Evolutionary conservation across 2,888 invertebrate species (phyloP).

Genomic region (Drosophila tripunctata): DNA sequence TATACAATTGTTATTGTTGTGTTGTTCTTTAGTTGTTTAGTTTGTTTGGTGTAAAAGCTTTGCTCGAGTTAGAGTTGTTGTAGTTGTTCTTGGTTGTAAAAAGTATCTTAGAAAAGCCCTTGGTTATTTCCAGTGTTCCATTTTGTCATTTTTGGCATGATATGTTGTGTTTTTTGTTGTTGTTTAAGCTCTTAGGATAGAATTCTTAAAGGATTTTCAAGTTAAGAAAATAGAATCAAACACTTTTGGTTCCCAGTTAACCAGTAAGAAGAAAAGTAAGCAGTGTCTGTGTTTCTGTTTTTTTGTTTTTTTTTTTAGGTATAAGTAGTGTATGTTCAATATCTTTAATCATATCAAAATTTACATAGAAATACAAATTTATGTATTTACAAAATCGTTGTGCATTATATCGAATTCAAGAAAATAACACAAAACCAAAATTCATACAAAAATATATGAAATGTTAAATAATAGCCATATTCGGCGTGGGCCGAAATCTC

Average conservation of each 20-base stretch:
- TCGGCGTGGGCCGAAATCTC: neutral
- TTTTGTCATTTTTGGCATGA: slow-evolving; percentile 48
- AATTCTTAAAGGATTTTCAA: slow-evolving; percentile 27
- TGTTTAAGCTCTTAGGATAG: slow-evolving; percentile 70
- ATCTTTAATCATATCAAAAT: slow-evolving; percentile 71
- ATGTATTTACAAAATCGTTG: slow-evolving; percentile 66
- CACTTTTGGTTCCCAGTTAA: slow-evolving; percentile 58
- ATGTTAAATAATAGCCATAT: neutral
- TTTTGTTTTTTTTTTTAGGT: slow-evolving; percentile 1
- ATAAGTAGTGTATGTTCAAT: slow-evolving; percentile 23
- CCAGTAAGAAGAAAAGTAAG: slow-evolving; percentile 52
- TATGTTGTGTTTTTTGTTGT: slow-evolving; percentile 44
- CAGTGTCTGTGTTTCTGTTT: slow-evolving; percentile 3
- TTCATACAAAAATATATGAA: slow-evolving; percentile 62
- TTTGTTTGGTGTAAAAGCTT: slow-evolving; percentile 27
- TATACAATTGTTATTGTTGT: slow-evolving; percentile 58
- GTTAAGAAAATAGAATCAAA: slow-evolving; percentile 10
- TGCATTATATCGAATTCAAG: slow-evolving; percentile 46
- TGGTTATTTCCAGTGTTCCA: slow-evolving; percentile 50
- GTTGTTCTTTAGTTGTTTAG: slow-evolving; percentile 29
- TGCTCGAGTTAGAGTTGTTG: slow-evolving; percentile 19
- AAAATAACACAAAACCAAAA: slow-evolving; percentile 26
- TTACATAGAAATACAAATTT: slow-evolving; percentile 56
- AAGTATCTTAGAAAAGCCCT: slow-evolving; percentile 73
- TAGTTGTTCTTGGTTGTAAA: slow-evolving; percentile 66